phyloP scores from a whole-genome alignment of 2,113 vertebrate species.

The Gallinago paraguaiae region DNA sequence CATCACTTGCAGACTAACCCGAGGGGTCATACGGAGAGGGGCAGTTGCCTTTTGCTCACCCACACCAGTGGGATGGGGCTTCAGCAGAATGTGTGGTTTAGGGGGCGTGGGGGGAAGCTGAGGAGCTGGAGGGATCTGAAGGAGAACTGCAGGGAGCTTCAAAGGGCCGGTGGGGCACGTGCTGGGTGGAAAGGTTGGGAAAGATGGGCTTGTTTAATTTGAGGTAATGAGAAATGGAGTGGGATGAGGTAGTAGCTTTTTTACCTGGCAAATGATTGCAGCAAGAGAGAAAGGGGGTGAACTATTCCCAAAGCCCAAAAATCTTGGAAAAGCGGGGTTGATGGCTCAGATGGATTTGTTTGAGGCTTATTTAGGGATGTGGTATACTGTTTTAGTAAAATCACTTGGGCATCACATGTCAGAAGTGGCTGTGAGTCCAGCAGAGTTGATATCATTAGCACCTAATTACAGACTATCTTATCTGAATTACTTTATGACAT shows the following conservation, averaged over 20 bases:
- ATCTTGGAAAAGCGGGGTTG: background rate
- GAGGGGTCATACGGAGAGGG: background rate
- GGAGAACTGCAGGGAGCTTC: background rate
- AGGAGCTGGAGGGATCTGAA: background rate
- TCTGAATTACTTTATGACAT: background rate
- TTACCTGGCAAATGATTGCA: background rate
- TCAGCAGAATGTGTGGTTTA: background rate
- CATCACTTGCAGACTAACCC: background rate
- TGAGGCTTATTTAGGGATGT: background rate
- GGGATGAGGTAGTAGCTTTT: background rate
- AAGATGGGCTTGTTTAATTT: background rate
- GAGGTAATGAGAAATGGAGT: background rate
- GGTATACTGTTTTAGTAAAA: background rate
- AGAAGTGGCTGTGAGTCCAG: background rate
- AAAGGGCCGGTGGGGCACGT: rapidly evolving
- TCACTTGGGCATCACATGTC: background rate
- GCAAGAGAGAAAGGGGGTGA: background rate
- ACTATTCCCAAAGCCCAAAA: background rate
- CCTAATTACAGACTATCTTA: slow-evolving; percentile 8
- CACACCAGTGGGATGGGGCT: background rate
- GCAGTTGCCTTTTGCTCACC: rapidly evolving
- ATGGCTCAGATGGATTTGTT: background rate
- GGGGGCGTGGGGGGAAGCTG: background rate
- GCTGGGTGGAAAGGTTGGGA: background rate
- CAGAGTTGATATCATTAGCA: background rate